Percentiles rank a stretch among this genome's conserved stretches.
Evolutionary conservation across 37 sponge, comb jelly and placozoan species (phyloP).

Genomic region (Cliona cf. orientalis): DNA sequence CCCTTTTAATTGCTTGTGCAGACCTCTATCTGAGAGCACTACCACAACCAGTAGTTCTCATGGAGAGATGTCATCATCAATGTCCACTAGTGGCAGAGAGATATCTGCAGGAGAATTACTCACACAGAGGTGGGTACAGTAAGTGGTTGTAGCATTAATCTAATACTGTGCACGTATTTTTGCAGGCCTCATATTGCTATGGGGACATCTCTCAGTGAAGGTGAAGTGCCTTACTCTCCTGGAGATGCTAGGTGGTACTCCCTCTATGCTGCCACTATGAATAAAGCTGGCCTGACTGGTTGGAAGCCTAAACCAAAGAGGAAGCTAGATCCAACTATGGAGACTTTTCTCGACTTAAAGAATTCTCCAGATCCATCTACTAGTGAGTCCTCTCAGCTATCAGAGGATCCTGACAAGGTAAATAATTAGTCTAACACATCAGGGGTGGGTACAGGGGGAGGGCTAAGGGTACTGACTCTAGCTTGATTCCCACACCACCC

Average conservation of each 20-base stretch:
- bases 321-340: neutral
- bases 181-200: neutral
- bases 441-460: no score
- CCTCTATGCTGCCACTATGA: constrained; percentile 31
- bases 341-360: constrained; percentile 60
- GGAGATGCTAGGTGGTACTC: constrained; percentile 72
- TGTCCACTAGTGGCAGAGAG: no score
- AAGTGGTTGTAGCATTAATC: neutral
- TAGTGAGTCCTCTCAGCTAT: constrained; percentile 10
- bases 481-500: no score
- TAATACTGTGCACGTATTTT: neutral
- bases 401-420: constrained; percentile 20
- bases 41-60: constrained; percentile 22
- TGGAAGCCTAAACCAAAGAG: neutral
- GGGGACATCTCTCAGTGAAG: constrained; percentile 72
- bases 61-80: no score
- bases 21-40: constrained; percentile 30
- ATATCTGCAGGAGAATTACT: neutral
- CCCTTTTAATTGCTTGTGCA: neutral
- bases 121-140: neutral
- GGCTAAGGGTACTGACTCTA: no score
- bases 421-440: constrained; percentile 17
- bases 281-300: neutral
- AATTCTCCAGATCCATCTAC: constrained; percentile 2
- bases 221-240: constrained; percentile 76